Evolutionary conservation across 2,888 invertebrate species (phyloP).

Genomic region (Chrysotoxum bicinctum): DNA sequence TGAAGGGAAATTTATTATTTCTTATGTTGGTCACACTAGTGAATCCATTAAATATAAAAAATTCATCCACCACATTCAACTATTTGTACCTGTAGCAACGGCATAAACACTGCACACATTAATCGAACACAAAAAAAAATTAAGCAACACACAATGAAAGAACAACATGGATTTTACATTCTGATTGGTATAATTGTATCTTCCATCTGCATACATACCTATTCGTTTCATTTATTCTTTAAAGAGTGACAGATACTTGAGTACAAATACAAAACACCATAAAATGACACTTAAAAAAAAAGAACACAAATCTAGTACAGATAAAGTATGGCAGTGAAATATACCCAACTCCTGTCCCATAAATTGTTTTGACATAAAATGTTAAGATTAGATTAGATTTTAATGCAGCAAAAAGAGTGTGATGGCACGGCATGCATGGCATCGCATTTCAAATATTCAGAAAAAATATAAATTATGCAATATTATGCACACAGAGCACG

Average conservation of each 20-base stretch:
- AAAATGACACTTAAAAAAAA: background rate
- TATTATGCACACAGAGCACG: background rate
- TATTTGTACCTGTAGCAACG: conserved; percentile 3
- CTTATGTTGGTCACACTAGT: conserved; percentile 24
- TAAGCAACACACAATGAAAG: background rate
- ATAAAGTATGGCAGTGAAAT: conserved; percentile 46
- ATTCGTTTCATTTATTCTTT: background rate
- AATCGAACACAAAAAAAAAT: background rate
- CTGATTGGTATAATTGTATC: background rate
- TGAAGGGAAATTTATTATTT: background rate
- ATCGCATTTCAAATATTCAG: background rate
- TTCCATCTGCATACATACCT: background rate
- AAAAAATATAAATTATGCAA: conserved; percentile 24
- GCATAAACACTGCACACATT: background rate
- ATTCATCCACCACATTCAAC: conserved; percentile 3
- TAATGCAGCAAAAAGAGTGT: conserved; percentile 40
- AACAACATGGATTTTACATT: background rate
- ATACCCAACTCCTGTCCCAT: conserved; percentile 26
- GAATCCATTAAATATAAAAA: background rate
- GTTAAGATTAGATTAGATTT: conserved; percentile 54
- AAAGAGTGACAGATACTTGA: conserved; percentile 11
- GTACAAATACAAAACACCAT: conserved; percentile 13
- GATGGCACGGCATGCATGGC: conserved; percentile 1
- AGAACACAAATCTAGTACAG: conserved; percentile 4
- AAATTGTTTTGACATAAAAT: conserved; percentile 39